Base-by-base conservation (phyloP, 2,113 vertebrate genomes). In the Pseudolaguvia tuberculata region DNA sequence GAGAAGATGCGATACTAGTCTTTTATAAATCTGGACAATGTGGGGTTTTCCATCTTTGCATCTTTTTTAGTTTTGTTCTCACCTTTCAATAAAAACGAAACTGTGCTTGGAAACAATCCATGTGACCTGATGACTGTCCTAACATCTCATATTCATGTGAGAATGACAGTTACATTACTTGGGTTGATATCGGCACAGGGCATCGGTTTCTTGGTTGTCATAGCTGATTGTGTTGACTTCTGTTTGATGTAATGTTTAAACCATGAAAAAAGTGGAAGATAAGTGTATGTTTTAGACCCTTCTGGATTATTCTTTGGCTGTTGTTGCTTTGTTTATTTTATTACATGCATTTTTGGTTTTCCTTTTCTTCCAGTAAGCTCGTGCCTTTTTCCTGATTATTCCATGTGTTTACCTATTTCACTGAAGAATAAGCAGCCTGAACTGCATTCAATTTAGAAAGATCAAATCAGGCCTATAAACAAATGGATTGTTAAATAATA, bases 141-240 rank as follows among this genome's bases (percentile, higher is more conserved):
- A 13, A 78, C 51, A 47, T 62, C 70, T 79, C 55, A 17, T 62
- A 29, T 58, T 63, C 6, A 35, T 7, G 21, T 61, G 52, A 72
- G 61, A 17, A 57, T 52, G 20, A 10, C 70, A 10, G 73, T 59
- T 42, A 52, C 45, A 65, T 78, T 62, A 27, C 39, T n/a, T 2
- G 65, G 23, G 21, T n/a, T n/a, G n/a, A n/a, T 12, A 57, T 27
- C 48, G 15, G 72, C 68, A 4, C 48, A 52, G 80, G 14, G 73
- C 63, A 50, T 12, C 45, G 25, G 72, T 83, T 82, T 83, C 48
- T 10, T 21, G 23, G 65, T 29, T 17, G 62, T 23, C 72, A 72
- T 52, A 52, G 39, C 56, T 66, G 27, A 80, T 69, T 47, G 8
- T 17, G 14, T 17, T 23, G 39, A 23, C 2, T 39, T 21, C 5